phyloP scores from a whole-genome alignment of 1,140 invertebrate species.

The Conopomorpha cramerella region DNA sequence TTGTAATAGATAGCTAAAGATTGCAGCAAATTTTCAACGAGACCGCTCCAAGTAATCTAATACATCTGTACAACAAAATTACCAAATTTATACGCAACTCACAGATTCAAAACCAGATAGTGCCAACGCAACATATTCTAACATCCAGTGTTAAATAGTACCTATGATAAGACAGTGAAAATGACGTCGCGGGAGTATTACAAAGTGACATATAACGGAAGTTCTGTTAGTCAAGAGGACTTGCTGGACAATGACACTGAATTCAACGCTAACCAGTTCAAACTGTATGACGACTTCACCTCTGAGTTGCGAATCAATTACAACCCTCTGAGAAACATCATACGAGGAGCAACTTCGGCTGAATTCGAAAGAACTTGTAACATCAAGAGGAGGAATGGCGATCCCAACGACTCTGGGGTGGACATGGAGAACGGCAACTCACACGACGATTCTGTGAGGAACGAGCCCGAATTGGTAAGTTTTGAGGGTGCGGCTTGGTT shows the following conservation, averaged over 20 bases:
- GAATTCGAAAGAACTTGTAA: neutral
- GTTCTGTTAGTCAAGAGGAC: constrained; percentile 15
- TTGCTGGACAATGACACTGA: constrained; percentile 46
- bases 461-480: constrained; percentile 49
- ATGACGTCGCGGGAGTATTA: constrained; percentile 46
- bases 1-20: too few species aligned
- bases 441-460: constrained; percentile 25
- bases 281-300: constrained; percentile 47
- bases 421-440: constrained; percentile 49
- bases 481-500: neutral
- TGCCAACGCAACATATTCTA: too few species aligned
- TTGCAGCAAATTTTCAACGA: too few species aligned
- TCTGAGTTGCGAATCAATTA: constrained; percentile 39
- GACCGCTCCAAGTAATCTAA: too few species aligned
- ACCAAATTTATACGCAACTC: too few species aligned
- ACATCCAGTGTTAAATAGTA: too few species aligned
- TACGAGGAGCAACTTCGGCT: constrained; percentile 12
- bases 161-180: too few species aligned
- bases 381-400: constrained; percentile 13
- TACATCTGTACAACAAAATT: too few species aligned
- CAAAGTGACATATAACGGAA: constrained; percentile 30
- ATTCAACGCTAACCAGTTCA: constrained; percentile 51
- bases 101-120: too few species aligned
- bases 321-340: constrained; percentile 30
- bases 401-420: constrained; percentile 46